These are phyloP conservation scores for Eulemur macaco DNA, from an alignment of 2,113 vertebrate genomes.

Conservation along the genomic window DNA sequence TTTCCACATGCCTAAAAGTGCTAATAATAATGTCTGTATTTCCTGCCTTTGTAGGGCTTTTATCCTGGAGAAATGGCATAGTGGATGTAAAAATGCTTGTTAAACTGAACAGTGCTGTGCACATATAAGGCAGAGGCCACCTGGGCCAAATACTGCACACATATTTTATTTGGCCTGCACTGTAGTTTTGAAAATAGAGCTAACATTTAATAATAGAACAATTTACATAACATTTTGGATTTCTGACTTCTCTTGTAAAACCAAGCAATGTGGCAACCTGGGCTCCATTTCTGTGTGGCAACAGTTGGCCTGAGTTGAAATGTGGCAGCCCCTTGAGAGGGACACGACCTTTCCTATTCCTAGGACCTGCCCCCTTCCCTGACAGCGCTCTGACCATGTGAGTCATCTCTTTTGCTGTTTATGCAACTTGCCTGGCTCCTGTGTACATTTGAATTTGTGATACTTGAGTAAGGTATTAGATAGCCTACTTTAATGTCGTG, in stretches of 20 bases:
- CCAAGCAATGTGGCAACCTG: background rate
- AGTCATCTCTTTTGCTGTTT: background rate
- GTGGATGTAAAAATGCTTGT: background rate
- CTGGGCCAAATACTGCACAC: background rate
- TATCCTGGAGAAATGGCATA: background rate
- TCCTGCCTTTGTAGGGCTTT: background rate
- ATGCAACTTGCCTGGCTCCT: background rate
- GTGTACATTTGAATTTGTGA: background rate
- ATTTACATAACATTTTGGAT: background rate
- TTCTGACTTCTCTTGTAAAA: conserved; percentile 29
- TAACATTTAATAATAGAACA: background rate
- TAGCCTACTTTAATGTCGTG: background rate
- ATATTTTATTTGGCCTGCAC: background rate
- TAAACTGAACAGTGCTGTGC: background rate
- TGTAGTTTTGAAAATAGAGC: background rate
- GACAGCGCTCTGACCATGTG: background rate
- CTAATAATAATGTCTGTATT: background rate
- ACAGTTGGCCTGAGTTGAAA: background rate
- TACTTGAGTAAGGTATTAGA: background rate
- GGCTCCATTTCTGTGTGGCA: background rate
- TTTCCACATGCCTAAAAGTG: background rate
- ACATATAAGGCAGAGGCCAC: background rate
- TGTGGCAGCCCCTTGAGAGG: background rate
- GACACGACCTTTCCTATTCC: accelerated
- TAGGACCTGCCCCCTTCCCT: background rate